These are phyloP conservation scores for Entosphenus tridentatus DNA, from an alignment of 2,113 vertebrate genomes.

Conservation along the genomic window DNA sequence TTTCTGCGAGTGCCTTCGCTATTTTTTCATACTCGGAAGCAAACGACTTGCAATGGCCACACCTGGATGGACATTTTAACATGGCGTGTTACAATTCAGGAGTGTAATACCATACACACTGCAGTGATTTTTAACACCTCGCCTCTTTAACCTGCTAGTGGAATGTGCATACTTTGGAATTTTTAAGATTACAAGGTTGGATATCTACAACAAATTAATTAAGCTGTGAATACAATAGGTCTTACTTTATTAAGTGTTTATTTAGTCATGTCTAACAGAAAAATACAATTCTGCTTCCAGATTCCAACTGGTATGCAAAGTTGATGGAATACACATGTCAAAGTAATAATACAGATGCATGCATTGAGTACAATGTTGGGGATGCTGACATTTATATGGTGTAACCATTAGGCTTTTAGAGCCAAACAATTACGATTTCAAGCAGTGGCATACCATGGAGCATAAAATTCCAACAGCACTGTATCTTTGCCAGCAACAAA, in stretches of 20 bases:
- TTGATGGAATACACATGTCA: rapidly evolving
- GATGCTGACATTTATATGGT: constrained; percentile 1
- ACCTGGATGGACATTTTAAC: constrained; percentile 28
- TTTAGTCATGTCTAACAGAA: too few relatives aligned
- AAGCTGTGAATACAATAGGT: too few relatives aligned
- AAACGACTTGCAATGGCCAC: constrained; percentile 90
- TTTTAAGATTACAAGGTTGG: too few relatives aligned
- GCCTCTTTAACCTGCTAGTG: too few relatives aligned
- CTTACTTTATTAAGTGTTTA: too few relatives aligned
- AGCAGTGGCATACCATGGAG: constrained; percentile 43
- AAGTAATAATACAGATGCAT: not conserved
- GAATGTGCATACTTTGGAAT: too few relatives aligned
- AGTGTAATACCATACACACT: too few relatives aligned
- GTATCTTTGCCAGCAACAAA: constrained; percentile 67
- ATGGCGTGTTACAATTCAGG: too few relatives aligned
- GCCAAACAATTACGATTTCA: not conserved
- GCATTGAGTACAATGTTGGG: not conserved
- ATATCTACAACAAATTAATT: too few relatives aligned
- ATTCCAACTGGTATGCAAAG: too few relatives aligned
- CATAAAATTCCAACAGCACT: constrained; percentile 77
- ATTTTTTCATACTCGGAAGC: constrained; percentile 80
- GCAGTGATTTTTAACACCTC: too few relatives aligned
- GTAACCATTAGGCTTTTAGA: not conserved
- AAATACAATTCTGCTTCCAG: too few relatives aligned
- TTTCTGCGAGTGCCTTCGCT: constrained; percentile 46